Conservation (phyloP, 2,113 vertebrate genomes). For the Tor tambroides region DNA sequence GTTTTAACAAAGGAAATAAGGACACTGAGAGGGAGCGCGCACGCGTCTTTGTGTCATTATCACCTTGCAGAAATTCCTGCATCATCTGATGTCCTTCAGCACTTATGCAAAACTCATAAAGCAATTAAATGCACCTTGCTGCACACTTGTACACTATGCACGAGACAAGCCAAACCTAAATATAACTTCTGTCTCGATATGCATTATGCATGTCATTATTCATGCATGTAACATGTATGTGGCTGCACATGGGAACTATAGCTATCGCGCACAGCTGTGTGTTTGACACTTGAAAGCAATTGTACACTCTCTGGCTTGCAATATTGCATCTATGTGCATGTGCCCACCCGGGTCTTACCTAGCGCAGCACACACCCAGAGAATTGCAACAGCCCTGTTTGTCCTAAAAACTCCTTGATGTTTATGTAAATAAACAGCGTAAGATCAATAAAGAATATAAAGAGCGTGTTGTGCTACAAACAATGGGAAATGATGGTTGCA, state of each 20-base stretch:
- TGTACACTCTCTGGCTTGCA: not conserved
- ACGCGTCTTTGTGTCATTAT: conserved; percentile 66
- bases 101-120: conserved; percentile 20
- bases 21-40: conserved; percentile 53
- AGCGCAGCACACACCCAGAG: conserved; percentile 58
- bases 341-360: conserved; percentile 57
- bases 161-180: not conserved
- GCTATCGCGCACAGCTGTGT: not conserved
- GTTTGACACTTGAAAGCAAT: not conserved
- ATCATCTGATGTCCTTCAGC: conserved; percentile 36
- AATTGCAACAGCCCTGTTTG: conserved; percentile 39
- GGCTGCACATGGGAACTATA: not conserved
- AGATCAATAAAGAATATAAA: not conserved
- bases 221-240: not conserved
- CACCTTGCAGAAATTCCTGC: conserved; percentile 55
- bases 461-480: not conserved
- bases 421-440: not conserved
- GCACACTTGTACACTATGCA: not conserved
- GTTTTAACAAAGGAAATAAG: conserved; percentile 65
- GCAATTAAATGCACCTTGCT: not conserved
- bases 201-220: not conserved
- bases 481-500: not conserved
- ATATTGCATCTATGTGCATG: conserved; percentile 42
- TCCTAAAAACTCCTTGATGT: not conserved
- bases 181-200: not conserved